Percentiles rank a stretch among this genome's conserved stretches.
phyloP scores from a whole-genome alignment of 2,888 invertebrate species.

The Pyrrhosoma nymphula region DNA sequence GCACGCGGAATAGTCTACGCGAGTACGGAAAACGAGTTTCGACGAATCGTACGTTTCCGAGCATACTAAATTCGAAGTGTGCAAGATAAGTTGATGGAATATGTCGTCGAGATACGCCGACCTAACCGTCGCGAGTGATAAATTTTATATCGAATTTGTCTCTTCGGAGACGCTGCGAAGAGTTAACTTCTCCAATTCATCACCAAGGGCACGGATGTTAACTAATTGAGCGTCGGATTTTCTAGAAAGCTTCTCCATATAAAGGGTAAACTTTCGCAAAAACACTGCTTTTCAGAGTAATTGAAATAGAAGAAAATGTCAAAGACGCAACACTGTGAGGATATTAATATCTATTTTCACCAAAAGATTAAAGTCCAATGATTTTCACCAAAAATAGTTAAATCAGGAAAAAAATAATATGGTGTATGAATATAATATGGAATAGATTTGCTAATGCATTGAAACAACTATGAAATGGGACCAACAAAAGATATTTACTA shows the following conservation, averaged over 20 bases:
- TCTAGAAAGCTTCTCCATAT: not conserved
- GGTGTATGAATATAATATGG: too few relatives aligned
- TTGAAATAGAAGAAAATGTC: too few relatives aligned
- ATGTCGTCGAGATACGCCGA: not conserved
- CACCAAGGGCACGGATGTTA: not conserved
- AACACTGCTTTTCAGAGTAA: too few relatives aligned
- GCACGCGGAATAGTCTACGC: not conserved
- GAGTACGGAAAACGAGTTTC: not conserved
- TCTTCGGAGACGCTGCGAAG: not conserved
- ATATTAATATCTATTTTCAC: too few relatives aligned
- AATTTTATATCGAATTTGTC: not conserved
- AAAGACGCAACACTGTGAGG: too few relatives aligned
- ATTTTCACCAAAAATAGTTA: too few relatives aligned
- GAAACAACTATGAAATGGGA: too few relatives aligned
- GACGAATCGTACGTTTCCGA: not conserved
- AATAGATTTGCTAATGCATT: too few relatives aligned
- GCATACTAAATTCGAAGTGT: not conserved
- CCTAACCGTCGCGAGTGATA: not conserved
- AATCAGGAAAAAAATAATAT: too few relatives aligned
- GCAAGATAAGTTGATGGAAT: not conserved
- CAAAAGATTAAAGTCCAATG: too few relatives aligned
- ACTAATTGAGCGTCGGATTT: not conserved
- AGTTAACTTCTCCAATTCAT: not conserved
- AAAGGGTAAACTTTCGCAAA: not conserved
- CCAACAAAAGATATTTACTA: too few relatives aligned